A percentile compares a stretch with the other conserved stretches of the same genome.
Evolutionary conservation across 2,113 vertebrate species (phyloP).

Genomic region (Clinocottus analis): DNA sequence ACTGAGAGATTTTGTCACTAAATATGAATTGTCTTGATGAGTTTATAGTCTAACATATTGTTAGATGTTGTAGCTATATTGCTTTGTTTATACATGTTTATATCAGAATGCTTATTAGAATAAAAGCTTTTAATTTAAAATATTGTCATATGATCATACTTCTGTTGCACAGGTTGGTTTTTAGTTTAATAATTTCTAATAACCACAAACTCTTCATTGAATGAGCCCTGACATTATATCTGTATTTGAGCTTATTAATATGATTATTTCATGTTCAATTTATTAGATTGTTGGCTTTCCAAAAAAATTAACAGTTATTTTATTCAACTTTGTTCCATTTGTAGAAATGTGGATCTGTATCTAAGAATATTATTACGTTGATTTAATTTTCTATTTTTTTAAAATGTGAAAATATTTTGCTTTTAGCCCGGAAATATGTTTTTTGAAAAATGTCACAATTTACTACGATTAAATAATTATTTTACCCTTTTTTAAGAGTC

Average conservation of each 20-base stretch:
- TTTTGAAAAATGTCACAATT: too few relatives aligned
- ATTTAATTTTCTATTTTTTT: background rate
- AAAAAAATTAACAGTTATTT: too few relatives aligned
- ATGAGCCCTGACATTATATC: background rate
- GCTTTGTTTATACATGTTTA: background rate
- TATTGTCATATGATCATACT: background rate
- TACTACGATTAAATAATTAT: too few relatives aligned
- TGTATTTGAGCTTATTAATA: background rate
- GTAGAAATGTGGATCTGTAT: too few relatives aligned
- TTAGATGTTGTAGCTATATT: background rate
- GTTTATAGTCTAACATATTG: background rate
- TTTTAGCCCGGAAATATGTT: too few relatives aligned
- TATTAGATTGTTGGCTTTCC: too few relatives aligned
- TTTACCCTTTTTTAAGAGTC: too few relatives aligned
- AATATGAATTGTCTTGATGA: background rate
- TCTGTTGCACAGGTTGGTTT: background rate
- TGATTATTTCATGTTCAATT: too few relatives aligned
- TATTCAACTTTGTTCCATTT: too few relatives aligned
- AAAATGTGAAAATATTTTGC: background rate
- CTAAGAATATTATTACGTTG: background rate
- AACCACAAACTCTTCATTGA: too few relatives aligned
- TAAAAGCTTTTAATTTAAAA: background rate
- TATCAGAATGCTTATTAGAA: background rate
- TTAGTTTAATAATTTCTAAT: background rate
- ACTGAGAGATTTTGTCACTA: background rate